A percentile compares a stretch with the other conserved stretches of the same genome.
These are phyloP conservation scores for Temnopleurus reevesii DNA, from an alignment of 53 echinoderm and acorn worm species.

Conservation along the genomic window DNA sequence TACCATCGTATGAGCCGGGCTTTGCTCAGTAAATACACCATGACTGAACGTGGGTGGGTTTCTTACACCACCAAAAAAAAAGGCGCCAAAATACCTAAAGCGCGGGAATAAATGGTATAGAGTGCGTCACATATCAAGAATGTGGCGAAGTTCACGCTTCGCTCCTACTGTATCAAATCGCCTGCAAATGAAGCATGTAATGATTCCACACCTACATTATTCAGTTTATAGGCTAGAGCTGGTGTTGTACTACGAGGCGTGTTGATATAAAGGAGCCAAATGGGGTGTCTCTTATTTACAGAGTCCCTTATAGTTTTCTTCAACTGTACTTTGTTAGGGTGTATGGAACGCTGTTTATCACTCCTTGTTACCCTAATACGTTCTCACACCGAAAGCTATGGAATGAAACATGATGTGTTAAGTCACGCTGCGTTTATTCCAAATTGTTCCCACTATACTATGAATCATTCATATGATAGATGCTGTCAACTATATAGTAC, in stretches of 20 bases:
- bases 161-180: slow-evolving; percentile 40
- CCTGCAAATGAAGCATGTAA: slow-evolving; percentile 40
- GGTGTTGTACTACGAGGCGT: slow-evolving; percentile 10
- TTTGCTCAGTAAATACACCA: not conserved
- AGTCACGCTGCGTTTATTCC: not conserved
- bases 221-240: not conserved
- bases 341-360: not conserved
- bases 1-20: not conserved
- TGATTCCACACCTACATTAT: slow-evolving; percentile 34
- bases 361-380: not conserved
- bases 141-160: not conserved
- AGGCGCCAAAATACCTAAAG: slow-evolving; percentile 35
- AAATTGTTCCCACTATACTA: slow-evolving; percentile 11
- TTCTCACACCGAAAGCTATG: not conserved
- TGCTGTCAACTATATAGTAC: too few species aligned
- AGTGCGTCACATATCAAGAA: slow-evolving; percentile 18
- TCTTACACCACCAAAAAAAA: slow-evolving; percentile 3
- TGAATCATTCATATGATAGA: not conserved
- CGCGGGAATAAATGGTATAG: slow-evolving; percentile 11
- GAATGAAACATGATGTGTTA: not conserved
- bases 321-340: not conserved
- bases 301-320: not conserved
- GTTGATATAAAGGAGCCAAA: slow-evolving; percentile 17
- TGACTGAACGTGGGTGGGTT: slow-evolving; percentile 33
- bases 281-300: not conserved